These are phyloP conservation scores for Heterocephalus glaber DNA, from an alignment of 2,113 vertebrate genomes.

Conservation along the genomic window DNA sequence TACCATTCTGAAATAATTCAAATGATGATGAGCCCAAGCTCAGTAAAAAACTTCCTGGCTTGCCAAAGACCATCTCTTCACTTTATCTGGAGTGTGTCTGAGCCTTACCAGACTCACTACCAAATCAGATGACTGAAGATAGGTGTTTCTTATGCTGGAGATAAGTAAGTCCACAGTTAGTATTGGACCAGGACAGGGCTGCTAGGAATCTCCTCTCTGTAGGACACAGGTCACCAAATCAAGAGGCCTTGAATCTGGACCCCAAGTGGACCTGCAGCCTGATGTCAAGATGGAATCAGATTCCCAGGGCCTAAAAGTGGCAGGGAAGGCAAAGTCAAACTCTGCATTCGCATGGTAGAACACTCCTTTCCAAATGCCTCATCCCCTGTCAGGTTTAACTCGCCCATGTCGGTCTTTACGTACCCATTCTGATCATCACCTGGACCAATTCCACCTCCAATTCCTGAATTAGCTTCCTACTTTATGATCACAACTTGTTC, in stretches of 20 bases:
- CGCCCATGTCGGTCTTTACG: fast-evolving
- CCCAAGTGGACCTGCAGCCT: too few relatives aligned
- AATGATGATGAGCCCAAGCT: too few relatives aligned
- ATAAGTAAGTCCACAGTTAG: too few relatives aligned
- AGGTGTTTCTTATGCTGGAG: fast-evolving
- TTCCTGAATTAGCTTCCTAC: background rate
- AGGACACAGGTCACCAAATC: too few relatives aligned
- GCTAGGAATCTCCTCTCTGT: too few relatives aligned
- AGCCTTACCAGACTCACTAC: too few relatives aligned
- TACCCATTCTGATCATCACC: fast-evolving
- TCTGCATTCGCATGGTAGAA: background rate
- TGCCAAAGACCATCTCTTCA: fast-evolving
- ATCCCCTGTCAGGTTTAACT: fast-evolving
- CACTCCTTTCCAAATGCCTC: fast-evolving
- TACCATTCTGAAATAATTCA: background rate
- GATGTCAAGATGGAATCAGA: background rate
- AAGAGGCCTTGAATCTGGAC: background rate
- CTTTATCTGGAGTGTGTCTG: too few relatives aligned
- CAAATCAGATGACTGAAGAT: too few relatives aligned
- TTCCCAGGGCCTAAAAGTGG: fast-evolving
- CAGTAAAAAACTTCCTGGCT: fast-evolving
- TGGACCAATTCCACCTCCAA: background rate
- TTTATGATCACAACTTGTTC: background rate
- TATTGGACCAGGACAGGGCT: fast-evolving
- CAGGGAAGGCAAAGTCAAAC: background rate